Conservation (phyloP, 2,113 vertebrate species). For the Crocuta crocuta region DNA sequence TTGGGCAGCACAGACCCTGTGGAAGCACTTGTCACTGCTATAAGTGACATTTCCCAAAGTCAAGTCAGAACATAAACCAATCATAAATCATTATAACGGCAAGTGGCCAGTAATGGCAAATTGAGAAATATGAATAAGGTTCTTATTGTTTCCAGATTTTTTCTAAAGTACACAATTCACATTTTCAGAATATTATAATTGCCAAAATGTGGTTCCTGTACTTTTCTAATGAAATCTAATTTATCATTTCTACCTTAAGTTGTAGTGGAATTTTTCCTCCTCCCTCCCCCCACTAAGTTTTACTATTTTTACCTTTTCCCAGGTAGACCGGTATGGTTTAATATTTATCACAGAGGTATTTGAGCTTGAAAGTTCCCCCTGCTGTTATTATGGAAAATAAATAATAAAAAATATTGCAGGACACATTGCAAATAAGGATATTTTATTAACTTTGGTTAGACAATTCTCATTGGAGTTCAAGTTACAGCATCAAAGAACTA, state of each 20-base stretch:
- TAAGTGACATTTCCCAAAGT: constrained; percentile 36
- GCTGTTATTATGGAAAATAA: constrained; percentile 4
- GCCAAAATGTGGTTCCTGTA: neutral
- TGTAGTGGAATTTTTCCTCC: neutral
- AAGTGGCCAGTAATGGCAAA: neutral
- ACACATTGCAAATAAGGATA: neutral
- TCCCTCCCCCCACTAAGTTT: neutral
- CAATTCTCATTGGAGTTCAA: neutral
- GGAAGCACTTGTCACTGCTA: constrained; percentile 40
- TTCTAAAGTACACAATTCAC: neutral
- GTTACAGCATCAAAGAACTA: neutral
- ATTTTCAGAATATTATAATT: neutral
- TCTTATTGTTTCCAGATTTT: rapidly evolving
- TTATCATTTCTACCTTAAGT: neutral
- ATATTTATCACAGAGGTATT: neutral
- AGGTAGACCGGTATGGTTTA: neutral
- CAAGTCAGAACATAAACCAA: constrained; percentile 26
- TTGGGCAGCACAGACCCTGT: neutral
- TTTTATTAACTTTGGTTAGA: constrained; percentile 21
- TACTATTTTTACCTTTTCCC: neutral
- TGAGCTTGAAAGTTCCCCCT: neutral
- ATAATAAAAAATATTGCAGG: neutral
- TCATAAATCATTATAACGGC: neutral
- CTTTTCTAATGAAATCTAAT: neutral
- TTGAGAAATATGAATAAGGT: neutral